Evolutionary conservation across 2,888 invertebrate species (phyloP).

Genomic region (Trichopoda pennipes): DNA sequence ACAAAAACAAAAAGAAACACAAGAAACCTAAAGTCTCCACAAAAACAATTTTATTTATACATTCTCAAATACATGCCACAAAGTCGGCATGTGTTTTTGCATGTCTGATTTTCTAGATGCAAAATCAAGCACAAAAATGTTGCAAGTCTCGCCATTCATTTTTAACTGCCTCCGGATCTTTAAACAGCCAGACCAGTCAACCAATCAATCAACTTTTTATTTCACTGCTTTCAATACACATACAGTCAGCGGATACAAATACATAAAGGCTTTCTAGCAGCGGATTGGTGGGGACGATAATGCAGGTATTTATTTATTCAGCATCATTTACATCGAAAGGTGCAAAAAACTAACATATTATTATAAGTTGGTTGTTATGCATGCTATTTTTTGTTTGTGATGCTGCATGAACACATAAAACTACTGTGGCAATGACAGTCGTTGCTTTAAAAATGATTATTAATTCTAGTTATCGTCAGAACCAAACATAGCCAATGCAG

Average conservation of each 20-base stretch:
- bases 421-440: slow-evolving; percentile 61
- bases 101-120: slow-evolving; percentile 66
- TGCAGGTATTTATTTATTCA: slow-evolving; percentile 35
- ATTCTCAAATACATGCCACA: slow-evolving; percentile 40
- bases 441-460: slow-evolving; percentile 60
- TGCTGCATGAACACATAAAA: slow-evolving; percentile 25
- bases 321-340: slow-evolving; percentile 77
- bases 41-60: slow-evolving; percentile 54
- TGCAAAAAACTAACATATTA: slow-evolving; percentile 69
- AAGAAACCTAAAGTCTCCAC: slow-evolving; percentile 37
- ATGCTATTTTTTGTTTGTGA: slow-evolving; percentile 32
- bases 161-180: slow-evolving; percentile 17
- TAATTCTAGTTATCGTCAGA: slow-evolving; percentile 47
- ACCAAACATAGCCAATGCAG: slow-evolving; percentile 31
- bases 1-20: not conserved
- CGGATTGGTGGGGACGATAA: slow-evolving; percentile 23
- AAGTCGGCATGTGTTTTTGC: slow-evolving; percentile 64
- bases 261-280: slow-evolving; percentile 20
- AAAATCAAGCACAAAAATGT: slow-evolving; percentile 49
- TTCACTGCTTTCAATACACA: slow-evolving; percentile 16
- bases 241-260: not conserved
- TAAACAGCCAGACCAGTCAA: slow-evolving; percentile 49
- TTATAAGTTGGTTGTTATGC: slow-evolving; percentile 53
- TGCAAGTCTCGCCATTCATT: slow-evolving; percentile 22
- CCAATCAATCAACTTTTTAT: slow-evolving; percentile 80